Base-by-base conservation (phyloP, 2,113 vertebrate genomes). In the Lepidothrix coronata region DNA sequence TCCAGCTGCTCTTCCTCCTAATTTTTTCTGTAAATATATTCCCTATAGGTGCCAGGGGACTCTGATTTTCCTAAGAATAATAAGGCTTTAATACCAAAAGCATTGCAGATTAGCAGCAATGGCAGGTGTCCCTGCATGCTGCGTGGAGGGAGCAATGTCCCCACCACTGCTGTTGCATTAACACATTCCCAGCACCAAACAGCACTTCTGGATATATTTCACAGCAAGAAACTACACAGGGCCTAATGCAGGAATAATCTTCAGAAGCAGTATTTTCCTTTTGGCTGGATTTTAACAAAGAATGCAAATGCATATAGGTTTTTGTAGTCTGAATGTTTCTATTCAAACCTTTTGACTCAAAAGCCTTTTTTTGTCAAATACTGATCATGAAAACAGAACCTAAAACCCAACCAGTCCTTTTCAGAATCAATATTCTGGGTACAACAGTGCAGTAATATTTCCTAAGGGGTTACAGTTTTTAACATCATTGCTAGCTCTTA, bases 191-290 rank as follows among this genome's bases (percentile, higher is more conserved):
- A 67, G 33, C 12, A 27, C 41, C 73, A 41, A 85, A 46, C n/a
- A 65, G 61, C 55, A 74, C 85, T 79, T 48, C 37, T 48, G 87
- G 75, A 35, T 89, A 14, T 20, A 79, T n/a, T 52, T 49, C 63
- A 66, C 43, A 59, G 58, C 37, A 77, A 51, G 79, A 76, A 52
- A 79, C 55, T 49, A 86, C 30, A 5, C 0, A 19, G 12, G 46
- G 51, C 23, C 33, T 84, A 39, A 75, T 35, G 77, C 0, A 0
- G 51, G 57, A 91, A 54, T 63, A 82, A 94, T 85, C 80, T 68
- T n/a, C 58, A 93, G 62, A 35, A 75, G 88, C 63, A 81, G 43
- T 71, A 44, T 91, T 96, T 96, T 95, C 90, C 95, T 94, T 95
- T 75, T 5, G 27, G 61, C 22, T 95, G 55, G 44, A 80, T 77